Evolutionary conservation across 2,797 vertebrate species (phyloP), one percentile per base, ranked within the genome.

Genomic region (Brotula barbata): DNA sequence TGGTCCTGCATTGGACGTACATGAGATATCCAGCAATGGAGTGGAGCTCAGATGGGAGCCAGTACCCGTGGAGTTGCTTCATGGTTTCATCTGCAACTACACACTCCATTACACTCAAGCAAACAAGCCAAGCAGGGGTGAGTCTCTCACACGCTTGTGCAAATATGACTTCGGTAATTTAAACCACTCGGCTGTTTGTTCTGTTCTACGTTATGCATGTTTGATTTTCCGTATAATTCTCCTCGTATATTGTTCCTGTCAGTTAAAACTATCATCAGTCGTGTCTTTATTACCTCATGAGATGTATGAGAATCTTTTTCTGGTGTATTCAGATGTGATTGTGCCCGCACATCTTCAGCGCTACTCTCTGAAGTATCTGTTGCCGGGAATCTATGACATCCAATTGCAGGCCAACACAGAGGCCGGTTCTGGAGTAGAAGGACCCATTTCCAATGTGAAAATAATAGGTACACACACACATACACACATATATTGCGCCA

Each of bases 71-170:
- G 88, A 90, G 64, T 69, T 75, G 50, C 78, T 60, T 14, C 82
- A 15, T 0, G 92, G 91, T 5, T 88, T 88, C 57, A 64, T 92
- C 64, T 62, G 34, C 11, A 78, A 68, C 71, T 92, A 91, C 81
- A 89, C 80, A 1, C 23, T 93, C 8, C 14, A 46, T 34, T 92
- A 78, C 67, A 50, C 5, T 20, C 16, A 54, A 19, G 15, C 9
- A 34, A 60, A 83, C 17, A 67, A 58, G 12, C 31, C 62, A 47
- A 14, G 20, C 23, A 69, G 23, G 23, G 69, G 88, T 90, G 63
- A 88, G 88, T 65, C 8, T 17, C 31, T 44, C 23, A 36, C 2
- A 0, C 1, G 6, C 0, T 14, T 44, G 39, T 5, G 9, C 2
- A 3, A 34, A 5, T 10, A 16, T n/a, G 19, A 0, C 40, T 23